Percentiles rank a stretch among this genome's conserved stretches.
phyloP scores from a whole-genome alignment of 2,888 invertebrate species.

The Meghimatium bilineatum region DNA sequence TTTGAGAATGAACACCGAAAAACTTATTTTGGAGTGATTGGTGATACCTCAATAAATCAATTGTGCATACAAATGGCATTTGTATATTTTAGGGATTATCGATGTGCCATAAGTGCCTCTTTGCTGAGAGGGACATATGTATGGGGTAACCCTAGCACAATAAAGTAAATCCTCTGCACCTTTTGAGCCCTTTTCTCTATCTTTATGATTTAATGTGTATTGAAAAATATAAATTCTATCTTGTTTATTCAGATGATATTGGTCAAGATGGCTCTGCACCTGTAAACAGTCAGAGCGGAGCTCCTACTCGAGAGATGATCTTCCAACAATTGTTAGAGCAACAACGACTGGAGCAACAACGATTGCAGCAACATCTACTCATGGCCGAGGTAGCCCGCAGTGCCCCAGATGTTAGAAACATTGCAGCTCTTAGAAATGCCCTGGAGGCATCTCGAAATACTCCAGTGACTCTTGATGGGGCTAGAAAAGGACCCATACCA shows the following conservation, averaged over 20 bases:
- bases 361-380: conserved; percentile 61
- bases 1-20: too few relatives aligned
- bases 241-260: conserved; percentile 11
- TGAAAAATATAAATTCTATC: too few relatives aligned
- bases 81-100: too few relatives aligned
- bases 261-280: conserved; percentile 21
- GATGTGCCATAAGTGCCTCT: too few relatives aligned
- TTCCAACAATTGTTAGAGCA: conserved; percentile 53
- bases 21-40: too few relatives aligned
- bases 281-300: conserved; percentile 33
- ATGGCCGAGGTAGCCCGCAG: conserved; percentile 45
- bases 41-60: too few relatives aligned
- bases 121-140: too few relatives aligned
- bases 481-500: conserved; percentile 28
- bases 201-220: too few relatives aligned
- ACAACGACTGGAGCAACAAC: conserved; percentile 53
- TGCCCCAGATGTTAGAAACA: conserved; percentile 35
- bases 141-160: too few relatives aligned
- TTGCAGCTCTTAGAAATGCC: conserved; percentile 33
- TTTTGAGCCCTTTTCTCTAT: too few relatives aligned
- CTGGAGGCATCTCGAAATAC: conserved; percentile 48
- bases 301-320: conserved; percentile 44
- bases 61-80: too few relatives aligned
- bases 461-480: conserved; percentile 43
- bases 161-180: too few relatives aligned